Percentiles rank a stretch among this genome's conserved stretches.
Evolutionary conservation across 2,888 invertebrate species (phyloP).

Genomic region (Nematopogon swammerdamellus): DNA sequence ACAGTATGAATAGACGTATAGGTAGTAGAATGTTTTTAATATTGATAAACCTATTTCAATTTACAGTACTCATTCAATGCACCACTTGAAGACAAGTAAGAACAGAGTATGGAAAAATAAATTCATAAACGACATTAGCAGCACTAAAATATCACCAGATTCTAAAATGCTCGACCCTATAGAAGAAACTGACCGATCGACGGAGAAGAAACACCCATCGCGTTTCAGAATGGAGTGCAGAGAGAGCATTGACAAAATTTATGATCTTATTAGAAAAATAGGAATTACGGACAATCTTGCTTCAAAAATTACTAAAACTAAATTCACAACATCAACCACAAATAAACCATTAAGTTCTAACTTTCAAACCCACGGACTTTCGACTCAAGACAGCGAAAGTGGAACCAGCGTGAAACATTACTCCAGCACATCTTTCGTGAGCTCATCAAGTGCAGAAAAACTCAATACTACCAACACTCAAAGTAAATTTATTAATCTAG

Average conservation of each 20-base stretch:
- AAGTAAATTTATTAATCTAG: slow-evolving; percentile 5
- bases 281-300: slow-evolving; percentile 17
- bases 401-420: slow-evolving; percentile 33
- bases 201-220: slow-evolving; percentile 6
- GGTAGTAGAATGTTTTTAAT: no score
- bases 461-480: slow-evolving; percentile 10
- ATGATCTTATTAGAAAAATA: slow-evolving; percentile 31
- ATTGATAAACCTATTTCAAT: no score
- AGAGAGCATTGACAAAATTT: slow-evolving; percentile 41
- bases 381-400: slow-evolving; percentile 27
- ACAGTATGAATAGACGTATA: no score
- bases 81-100: not conserved
- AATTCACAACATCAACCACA: slow-evolving; percentile 5
- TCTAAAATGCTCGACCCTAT: slow-evolving; percentile 1
- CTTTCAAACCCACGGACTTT: slow-evolving; percentile 13
- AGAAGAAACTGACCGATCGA: slow-evolving; percentile 15
- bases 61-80: not conserved
- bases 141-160: slow-evolving; percentile 11
- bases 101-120: not conserved
- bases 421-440: slow-evolving; percentile 24
- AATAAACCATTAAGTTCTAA: slow-evolving; percentile 8
- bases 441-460: slow-evolving; percentile 26
- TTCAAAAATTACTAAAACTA: slow-evolving; percentile 10
- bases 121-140: slow-evolving; percentile 16
- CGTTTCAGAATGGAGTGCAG: slow-evolving; percentile 24